Evolutionary conservation across 2,888 invertebrate species (phyloP).

Genomic region (Acleris holmiana): DNA sequence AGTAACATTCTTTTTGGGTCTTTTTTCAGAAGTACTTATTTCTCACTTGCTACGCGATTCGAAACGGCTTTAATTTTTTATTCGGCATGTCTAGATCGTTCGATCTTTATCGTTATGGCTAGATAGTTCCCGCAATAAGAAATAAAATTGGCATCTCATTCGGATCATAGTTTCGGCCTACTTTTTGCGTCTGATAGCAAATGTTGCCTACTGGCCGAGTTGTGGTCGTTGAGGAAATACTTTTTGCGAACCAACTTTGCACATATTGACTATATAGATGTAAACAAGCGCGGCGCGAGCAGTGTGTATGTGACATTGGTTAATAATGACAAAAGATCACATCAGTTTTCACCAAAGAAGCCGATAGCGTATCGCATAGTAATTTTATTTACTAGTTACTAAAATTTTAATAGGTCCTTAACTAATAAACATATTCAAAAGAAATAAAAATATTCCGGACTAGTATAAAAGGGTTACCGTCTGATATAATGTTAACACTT

Average conservation of each 20-base stretch:
- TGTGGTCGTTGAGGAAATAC: not conserved
- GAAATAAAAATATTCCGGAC: no score
- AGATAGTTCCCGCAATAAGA: slow-evolving; percentile 9
- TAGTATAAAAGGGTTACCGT: no score
- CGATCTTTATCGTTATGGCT: slow-evolving; percentile 24
- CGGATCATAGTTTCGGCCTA: slow-evolving; percentile 30
- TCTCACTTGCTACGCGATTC: slow-evolving; percentile 40
- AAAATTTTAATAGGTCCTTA: no score
- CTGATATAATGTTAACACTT: no score
- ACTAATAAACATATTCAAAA: no score
- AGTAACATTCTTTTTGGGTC: slow-evolving; percentile 41
- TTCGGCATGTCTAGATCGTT: no score
- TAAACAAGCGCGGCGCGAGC: not conserved
- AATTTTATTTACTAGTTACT: no score
- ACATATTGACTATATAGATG: slow-evolving; percentile 29
- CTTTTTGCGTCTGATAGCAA: slow-evolving; percentile 21
- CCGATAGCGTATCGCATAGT: no score
- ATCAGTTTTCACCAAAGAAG: no score
- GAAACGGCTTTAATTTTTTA: slow-evolving; percentile 40
- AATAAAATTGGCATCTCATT: slow-evolving; percentile 28
- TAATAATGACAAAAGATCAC: no score
- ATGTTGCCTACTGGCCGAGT: slow-evolving; percentile 22
- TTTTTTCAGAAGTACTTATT: slow-evolving; percentile 42
- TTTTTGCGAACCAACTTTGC: slow-evolving; percentile 34
- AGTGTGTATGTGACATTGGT: no score